These are phyloP conservation scores for Patiria miniata DNA, from an alignment of 35 echinoderm and acorn worm species.

Conservation along the genomic window DNA sequence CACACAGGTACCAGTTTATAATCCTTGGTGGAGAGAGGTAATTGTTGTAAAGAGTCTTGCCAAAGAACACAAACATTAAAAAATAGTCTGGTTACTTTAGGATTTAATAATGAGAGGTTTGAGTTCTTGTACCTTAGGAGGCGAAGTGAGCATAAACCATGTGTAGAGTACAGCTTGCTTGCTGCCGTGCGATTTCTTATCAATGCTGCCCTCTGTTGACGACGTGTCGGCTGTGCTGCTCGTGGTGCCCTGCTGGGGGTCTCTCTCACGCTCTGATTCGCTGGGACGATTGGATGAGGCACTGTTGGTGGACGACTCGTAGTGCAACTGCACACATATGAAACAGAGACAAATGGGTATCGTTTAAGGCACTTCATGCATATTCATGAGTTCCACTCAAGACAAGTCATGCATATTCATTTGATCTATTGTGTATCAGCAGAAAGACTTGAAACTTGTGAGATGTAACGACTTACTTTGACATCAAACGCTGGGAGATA, in stretches of 20 bases:
- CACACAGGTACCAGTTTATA: too few relatives aligned
- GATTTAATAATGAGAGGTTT: not conserved
- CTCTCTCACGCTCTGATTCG: conserved; percentile 8
- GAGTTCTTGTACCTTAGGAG: conserved; percentile 30
- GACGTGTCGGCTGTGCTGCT: conserved; percentile 7
- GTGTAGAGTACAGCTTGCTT: conserved; percentile 40
- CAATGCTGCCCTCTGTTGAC: conserved; percentile 18
- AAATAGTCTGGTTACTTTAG: too few relatives aligned
- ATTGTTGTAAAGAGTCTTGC: too few relatives aligned
- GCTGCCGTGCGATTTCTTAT: conserved; percentile 18
- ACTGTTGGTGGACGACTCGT: not conserved
- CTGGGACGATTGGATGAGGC: not conserved
- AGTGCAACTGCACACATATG: not conserved
- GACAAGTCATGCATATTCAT: too few relatives aligned
- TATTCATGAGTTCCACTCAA: not conserved
- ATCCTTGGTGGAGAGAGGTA: too few relatives aligned
- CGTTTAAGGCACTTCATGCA: not conserved
- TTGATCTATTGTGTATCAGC: too few relatives aligned
- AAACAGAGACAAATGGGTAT: not conserved
- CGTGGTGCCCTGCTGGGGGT: not conserved
- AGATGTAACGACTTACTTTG: conserved; percentile 35
- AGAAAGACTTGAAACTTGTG: not conserved
- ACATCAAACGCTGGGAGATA: conserved; percentile 68
- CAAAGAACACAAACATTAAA: too few relatives aligned
- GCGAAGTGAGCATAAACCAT: conserved; percentile 31